These are phyloP conservation scores for Rhinella marina DNA, from an alignment of 2,797 vertebrate species.

Conservation along the genomic window DNA sequence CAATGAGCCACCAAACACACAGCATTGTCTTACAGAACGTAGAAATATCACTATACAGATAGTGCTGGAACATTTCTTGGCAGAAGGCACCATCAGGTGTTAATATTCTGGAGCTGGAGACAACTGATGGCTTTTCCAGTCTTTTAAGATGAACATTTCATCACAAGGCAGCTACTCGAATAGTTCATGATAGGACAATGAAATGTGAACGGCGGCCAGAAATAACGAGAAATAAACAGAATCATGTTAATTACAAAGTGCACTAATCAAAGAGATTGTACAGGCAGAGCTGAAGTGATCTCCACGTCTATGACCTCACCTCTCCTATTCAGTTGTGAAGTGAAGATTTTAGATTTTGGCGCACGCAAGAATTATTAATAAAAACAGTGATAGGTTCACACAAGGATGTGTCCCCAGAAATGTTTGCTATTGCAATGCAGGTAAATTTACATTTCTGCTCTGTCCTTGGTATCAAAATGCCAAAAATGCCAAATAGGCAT, in stretches of 20 bases:
- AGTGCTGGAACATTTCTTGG: conserved; percentile 31
- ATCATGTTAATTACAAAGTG: background rate
- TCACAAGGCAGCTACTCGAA: background rate
- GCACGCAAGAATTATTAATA: background rate
- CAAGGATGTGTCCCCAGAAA: background rate
- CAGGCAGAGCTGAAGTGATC: background rate
- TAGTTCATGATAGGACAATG: conserved; percentile 36
- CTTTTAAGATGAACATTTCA: background rate
- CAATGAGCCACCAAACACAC: background rate
- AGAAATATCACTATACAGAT: background rate
- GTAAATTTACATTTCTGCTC: background rate
- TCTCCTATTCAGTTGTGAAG: background rate
- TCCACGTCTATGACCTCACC: background rate
- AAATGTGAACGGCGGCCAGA: background rate
- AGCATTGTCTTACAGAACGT: background rate
- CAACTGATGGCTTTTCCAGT: conserved; percentile 23
- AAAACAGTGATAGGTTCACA: background rate
- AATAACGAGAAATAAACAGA: conserved; percentile 1
- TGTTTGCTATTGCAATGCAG: background rate
- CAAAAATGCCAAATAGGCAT: background rate
- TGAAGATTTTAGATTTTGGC: background rate
- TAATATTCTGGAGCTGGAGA: conserved; percentile 10
- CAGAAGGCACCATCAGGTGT: conserved; percentile 25
- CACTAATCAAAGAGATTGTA: conserved; percentile 14
- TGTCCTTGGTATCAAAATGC: background rate